phyloP scores from a whole-genome alignment of 2,888 invertebrate species.

The Pseudococcus viburni region DNA sequence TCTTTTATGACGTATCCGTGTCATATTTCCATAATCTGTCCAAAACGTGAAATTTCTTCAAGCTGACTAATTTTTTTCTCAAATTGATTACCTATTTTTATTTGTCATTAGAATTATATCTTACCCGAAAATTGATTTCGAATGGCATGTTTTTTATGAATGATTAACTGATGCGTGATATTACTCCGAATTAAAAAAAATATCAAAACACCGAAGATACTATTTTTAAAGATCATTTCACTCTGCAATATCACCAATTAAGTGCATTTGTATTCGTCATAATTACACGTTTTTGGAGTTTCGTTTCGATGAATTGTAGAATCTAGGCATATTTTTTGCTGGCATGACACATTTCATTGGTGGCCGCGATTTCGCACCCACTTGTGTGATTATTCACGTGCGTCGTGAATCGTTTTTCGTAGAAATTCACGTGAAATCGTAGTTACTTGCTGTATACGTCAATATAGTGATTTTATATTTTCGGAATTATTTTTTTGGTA shows the following conservation, averaged over 20 bases:
- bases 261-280: background rate
- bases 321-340: background rate
- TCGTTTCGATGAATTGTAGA: background rate
- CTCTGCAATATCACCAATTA: background rate
- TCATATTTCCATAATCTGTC: background rate
- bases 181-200: background rate
- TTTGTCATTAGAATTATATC: background rate
- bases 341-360: background rate
- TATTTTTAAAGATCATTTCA: background rate
- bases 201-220: constrained; percentile 6
- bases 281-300: background rate
- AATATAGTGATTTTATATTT: background rate
- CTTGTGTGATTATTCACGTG: background rate
- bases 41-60: background rate
- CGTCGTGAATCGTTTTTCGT: background rate
- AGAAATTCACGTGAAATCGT: background rate
- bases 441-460: background rate
- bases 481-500: background rate
- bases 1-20: background rate
- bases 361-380: background rate
- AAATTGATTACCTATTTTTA: background rate
- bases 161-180: background rate
- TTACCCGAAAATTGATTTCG: background rate
- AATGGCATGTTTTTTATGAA: constrained; percentile 7
- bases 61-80: background rate